Evolutionary conservation across 2,888 invertebrate species (phyloP).

Genomic region (Matsumyia berberina): DNA sequence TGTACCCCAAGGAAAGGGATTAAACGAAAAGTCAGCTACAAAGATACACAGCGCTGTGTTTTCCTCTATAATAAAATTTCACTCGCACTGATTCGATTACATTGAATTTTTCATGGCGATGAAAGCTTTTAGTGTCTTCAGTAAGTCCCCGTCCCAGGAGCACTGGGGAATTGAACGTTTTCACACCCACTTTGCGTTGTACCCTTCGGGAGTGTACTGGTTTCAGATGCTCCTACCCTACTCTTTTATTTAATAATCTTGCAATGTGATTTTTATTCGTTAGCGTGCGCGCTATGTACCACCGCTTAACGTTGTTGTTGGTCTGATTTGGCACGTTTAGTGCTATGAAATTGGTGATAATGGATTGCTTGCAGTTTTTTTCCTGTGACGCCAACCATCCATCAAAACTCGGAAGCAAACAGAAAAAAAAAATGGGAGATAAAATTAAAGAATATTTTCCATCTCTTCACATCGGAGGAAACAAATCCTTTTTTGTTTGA

Average conservation of each 20-base stretch:
- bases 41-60: slow-evolving; percentile 41
- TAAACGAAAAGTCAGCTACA: slow-evolving; percentile 9
- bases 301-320: slow-evolving; percentile 4
- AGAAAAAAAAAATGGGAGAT: neutral
- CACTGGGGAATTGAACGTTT: slow-evolving; percentile 5
- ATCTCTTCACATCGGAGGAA: neutral
- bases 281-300: neutral
- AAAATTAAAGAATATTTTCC: neutral
- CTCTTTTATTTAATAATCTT: slow-evolving; percentile 50
- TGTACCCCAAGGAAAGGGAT: neutral
- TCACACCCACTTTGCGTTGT: slow-evolving; percentile 13
- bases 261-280: slow-evolving; percentile 29
- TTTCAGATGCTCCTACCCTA: neutral
- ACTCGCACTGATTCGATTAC: slow-evolving; percentile 49
- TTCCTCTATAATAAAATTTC: slow-evolving; percentile 65
- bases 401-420: slow-evolving; percentile 12
- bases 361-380: slow-evolving; percentile 47
- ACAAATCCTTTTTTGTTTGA: neutral
- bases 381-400: slow-evolving; percentile 16
- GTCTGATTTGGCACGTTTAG: slow-evolving; percentile 25
- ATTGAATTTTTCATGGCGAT: slow-evolving; percentile 48
- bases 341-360: slow-evolving; percentile 19
- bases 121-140: slow-evolving; percentile 58
- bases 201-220: neutral
- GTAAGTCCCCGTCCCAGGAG: neutral